Percentiles rank a stretch among this genome's conserved stretches.
Conservation (phyloP, 1,140 invertebrate genomes). For the Gryllus bimaculatus region DNA sequence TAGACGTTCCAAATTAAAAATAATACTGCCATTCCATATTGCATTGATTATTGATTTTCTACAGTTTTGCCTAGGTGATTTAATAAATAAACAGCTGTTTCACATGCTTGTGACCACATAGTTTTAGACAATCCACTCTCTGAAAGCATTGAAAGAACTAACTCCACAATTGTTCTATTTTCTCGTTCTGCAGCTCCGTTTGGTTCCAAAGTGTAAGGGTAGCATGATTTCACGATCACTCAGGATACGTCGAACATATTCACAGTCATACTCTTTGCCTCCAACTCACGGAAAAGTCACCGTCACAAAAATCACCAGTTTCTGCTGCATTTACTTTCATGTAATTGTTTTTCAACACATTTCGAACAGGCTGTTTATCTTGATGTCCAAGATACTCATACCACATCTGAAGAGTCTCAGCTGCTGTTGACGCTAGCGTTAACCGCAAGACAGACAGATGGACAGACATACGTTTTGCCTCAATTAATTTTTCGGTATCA, state of each 20-base stretch:
- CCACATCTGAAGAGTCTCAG: no score
- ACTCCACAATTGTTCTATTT: slow-evolving; percentile 23
- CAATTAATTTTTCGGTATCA: no score
- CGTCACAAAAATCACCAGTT: no score
- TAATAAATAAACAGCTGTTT: slow-evolving; percentile 34
- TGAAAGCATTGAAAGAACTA: slow-evolving; percentile 30
- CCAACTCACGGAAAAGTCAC: slow-evolving; percentile 10
- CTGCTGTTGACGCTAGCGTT: no score
- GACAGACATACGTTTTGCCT: no score
- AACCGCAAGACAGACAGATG: no score
- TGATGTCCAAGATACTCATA: no score
- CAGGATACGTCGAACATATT: background rate
- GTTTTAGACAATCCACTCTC: slow-evolving; percentile 28
- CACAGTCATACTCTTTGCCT: background rate
- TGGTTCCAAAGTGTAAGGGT: slow-evolving; percentile 24
- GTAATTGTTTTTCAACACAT: no score
- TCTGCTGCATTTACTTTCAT: no score
- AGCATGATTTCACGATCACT: slow-evolving; percentile 17
- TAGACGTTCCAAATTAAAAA: background rate
- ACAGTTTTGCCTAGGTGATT: slow-evolving; percentile 26
- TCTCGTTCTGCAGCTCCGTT: slow-evolving; percentile 24
- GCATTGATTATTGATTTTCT: background rate
- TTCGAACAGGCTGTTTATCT: no score
- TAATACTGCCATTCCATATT: background rate
- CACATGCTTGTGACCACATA: slow-evolving; percentile 36